These are phyloP conservation scores for Leptinotarsa haldemani DNA, from an alignment of 2,888 invertebrate genomes.

Conservation along the genomic window DNA sequence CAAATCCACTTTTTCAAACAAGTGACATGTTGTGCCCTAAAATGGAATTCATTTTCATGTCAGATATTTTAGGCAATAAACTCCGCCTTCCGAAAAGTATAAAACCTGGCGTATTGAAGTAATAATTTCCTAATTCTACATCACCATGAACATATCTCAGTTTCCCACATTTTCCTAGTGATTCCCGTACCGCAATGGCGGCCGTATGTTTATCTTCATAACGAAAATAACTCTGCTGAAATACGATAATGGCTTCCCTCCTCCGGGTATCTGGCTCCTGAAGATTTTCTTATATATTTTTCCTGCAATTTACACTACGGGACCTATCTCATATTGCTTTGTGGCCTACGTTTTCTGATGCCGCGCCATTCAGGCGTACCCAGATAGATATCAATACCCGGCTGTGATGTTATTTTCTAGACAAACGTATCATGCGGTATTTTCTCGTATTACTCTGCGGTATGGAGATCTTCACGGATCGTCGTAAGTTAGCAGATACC, in stretches of 20 bases:
- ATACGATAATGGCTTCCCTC: conserved; percentile 34
- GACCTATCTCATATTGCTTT: conserved; percentile 18
- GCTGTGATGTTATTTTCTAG: conserved; percentile 9
- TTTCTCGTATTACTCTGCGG: conserved; percentile 6
- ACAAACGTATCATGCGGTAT: neutral
- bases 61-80: too few species aligned
- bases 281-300: conserved; percentile 12
- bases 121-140: neutral
- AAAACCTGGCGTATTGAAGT: neutral
- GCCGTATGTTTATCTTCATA: conserved; percentile 30
- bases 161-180: neutral
- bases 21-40: too few species aligned
- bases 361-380: neutral
- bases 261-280: conserved; percentile 24
- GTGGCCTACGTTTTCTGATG: conserved; percentile 6
- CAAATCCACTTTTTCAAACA: too few species aligned
- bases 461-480: neutral
- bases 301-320: conserved; percentile 11
- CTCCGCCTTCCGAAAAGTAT: too few species aligned
- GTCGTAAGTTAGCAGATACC: too few species aligned
- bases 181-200: conserved; percentile 1
- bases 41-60: too few species aligned
- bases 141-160: neutral
- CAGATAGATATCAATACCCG: conserved; percentile 14
- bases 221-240: conserved; percentile 27